Conservation (phyloP, 2,797 vertebrate species). For the Enteromius viviparus region DNA sequence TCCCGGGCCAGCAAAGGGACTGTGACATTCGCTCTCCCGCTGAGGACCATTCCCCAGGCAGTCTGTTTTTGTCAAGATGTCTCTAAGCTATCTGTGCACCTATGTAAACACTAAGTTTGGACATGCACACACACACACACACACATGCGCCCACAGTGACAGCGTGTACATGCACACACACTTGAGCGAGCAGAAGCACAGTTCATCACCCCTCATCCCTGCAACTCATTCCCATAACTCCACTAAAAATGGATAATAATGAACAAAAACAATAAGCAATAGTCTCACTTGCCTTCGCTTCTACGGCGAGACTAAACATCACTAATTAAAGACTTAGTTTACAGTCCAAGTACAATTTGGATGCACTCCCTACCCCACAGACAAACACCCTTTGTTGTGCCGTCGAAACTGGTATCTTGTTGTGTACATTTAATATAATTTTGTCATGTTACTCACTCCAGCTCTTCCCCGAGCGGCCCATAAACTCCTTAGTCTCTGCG, state of each 20-base stretch:
- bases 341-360: conserved; percentile 29
- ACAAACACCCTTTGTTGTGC: conserved; percentile 42
- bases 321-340: conserved; percentile 50
- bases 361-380: conserved; percentile 28
- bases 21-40: conserved; percentile 73
- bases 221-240: conserved; percentile 47
- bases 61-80: conserved; percentile 83
- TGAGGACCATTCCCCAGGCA: conserved; percentile 81
- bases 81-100: conserved; percentile 81
- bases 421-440: conserved; percentile 18
- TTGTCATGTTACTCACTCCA: conserved; percentile 87
- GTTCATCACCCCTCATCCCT: conserved; percentile 56
- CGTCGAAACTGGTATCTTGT: not conserved
- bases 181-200: conserved; percentile 53
- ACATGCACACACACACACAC: conserved; percentile 59
- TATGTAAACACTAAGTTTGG: conserved; percentile 81
- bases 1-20: conserved; percentile 78
- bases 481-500: conserved; percentile 90
- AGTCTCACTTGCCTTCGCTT: conserved; percentile 52
- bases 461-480: conserved; percentile 93
- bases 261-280: conserved; percentile 54
- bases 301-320: conserved; percentile 26
- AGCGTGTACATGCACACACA: conserved; percentile 60
- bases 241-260: conserved; percentile 58
- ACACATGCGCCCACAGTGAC: conserved; percentile 56